A percentile compares a stretch with the other conserved stretches of the same genome.
Conservation (phyloP, 2,888 invertebrate genomes). For the Lamellibrachia satsuma region DNA sequence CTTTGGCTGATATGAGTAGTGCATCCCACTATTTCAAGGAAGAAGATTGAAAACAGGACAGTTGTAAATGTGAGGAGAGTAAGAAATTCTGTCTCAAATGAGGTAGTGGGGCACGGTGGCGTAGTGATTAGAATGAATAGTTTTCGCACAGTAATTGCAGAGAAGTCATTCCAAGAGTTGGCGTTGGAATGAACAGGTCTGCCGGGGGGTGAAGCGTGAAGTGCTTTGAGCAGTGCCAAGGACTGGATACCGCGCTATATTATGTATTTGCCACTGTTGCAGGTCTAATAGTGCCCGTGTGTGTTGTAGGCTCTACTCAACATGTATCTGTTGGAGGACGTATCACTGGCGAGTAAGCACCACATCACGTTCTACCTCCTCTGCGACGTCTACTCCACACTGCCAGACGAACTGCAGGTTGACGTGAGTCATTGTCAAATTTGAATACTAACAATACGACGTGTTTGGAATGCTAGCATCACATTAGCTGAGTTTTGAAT, state of each 20-base stretch:
- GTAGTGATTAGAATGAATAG: no score
- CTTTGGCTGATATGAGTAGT: background rate
- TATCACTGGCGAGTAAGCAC: slow-evolving; percentile 78
- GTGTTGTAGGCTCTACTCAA: slow-evolving; percentile 70
- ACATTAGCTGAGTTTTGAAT: background rate
- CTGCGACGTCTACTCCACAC: slow-evolving; percentile 79
- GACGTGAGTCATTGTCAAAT: slow-evolving; percentile 37
- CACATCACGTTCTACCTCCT: slow-evolving; percentile 82
- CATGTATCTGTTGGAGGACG: slow-evolving; percentile 75
- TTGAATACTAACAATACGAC: background rate
- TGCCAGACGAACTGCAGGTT: slow-evolving; percentile 70
- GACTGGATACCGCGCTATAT: background rate
- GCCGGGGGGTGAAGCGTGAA: no score
- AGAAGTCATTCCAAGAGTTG: no score
- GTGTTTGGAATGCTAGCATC: background rate
- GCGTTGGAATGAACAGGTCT: no score
- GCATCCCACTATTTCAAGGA: background rate
- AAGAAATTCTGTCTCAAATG: no score
- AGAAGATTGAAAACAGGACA: background rate
- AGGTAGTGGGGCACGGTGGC: no score
- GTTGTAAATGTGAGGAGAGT: background rate
- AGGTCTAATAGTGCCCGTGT: background rate
- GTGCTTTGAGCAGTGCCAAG: no score
- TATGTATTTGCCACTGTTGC: background rate
- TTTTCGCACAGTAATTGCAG: no score